A percentile compares a stretch with the other conserved stretches of the same genome.
These are phyloP conservation scores for Lasioglossum vierecki DNA, from an alignment of 2,888 invertebrate genomes.

Conservation along the genomic window DNA sequence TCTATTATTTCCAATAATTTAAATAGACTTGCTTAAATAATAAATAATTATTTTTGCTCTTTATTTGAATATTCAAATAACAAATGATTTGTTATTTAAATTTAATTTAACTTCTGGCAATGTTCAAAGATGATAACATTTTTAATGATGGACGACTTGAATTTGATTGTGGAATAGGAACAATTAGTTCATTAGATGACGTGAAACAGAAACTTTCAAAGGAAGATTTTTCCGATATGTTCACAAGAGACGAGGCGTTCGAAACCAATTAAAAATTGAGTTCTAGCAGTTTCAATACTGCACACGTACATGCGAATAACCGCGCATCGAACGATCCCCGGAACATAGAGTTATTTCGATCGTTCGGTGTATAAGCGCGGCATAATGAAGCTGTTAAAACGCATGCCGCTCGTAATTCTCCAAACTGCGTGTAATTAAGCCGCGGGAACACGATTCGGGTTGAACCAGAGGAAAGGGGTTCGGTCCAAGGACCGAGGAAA, in stretches of 20 bases:
- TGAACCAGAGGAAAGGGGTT: background rate
- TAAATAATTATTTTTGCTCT: no score
- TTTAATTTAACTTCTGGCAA: background rate
- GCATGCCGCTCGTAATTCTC: constrained; percentile 27
- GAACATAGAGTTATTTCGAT: constrained; percentile 33
- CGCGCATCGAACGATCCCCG: constrained; percentile 1
- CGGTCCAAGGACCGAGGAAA: background rate
- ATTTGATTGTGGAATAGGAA: background rate
- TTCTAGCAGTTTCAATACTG: constrained; percentile 17
- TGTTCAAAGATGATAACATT: background rate
- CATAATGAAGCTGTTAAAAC: constrained; percentile 34
- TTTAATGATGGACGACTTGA: background rate
- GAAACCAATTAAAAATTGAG: background rate
- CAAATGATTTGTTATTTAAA: no score
- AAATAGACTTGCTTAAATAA: no score
- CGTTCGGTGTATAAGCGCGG: constrained; percentile 24
- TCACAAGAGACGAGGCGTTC: background rate
- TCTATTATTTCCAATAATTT: no score
- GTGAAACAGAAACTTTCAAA: no score
- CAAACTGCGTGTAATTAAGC: constrained; percentile 20
- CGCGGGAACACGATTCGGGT: background rate
- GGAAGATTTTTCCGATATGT: background rate
- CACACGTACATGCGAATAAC: background rate
- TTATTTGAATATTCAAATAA: no score
- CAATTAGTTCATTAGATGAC: no score